These are phyloP conservation scores for Clarias magur DNA, from an alignment of 2,113 vertebrate genomes.

Conservation along the genomic window DNA sequence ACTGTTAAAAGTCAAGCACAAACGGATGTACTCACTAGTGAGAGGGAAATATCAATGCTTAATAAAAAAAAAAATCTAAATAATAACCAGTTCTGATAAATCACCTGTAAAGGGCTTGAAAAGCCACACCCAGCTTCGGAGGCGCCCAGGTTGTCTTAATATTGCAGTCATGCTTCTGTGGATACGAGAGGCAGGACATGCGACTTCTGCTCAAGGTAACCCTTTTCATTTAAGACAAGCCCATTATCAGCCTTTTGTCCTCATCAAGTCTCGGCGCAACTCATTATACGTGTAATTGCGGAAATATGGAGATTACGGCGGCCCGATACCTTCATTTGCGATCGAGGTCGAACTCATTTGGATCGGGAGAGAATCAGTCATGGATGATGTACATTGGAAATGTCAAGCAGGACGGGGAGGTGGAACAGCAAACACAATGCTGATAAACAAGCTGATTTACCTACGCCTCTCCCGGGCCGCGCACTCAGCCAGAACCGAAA, in stretches of 20 bases:
- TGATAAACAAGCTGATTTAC: conserved; percentile 75
- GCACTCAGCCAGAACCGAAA: conserved; percentile 65
- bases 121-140: conserved; percentile 32
- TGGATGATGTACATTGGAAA: conserved; percentile 70
- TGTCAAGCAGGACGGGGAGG: conserved; percentile 67
- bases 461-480: conserved; percentile 65
- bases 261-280: conserved; percentile 58
- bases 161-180: conserved; percentile 61
- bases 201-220: conserved; percentile 67
- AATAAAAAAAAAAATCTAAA: conserved; percentile 7
- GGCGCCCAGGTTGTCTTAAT: conserved; percentile 47
- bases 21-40: conserved; percentile 29
- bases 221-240: conserved; percentile 55
- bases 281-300: conserved; percentile 70
- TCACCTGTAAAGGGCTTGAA: conserved; percentile 54
- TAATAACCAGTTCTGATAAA: conserved; percentile 31
- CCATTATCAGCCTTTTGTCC: conserved; percentile 61
- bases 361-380: conserved; percentile 71
- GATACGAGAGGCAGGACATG: conserved; percentile 63
- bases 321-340: conserved; percentile 54
- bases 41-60: conserved; percentile 1
- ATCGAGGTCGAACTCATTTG: conserved; percentile 61
- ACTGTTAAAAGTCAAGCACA: conserved; percentile 57
- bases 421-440: conserved; percentile 64
- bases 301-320: conserved; percentile 61